These are phyloP conservation scores for Emydoidea blandingii DNA, from an alignment of 2,797 vertebrate species.

Conservation along the genomic window DNA sequence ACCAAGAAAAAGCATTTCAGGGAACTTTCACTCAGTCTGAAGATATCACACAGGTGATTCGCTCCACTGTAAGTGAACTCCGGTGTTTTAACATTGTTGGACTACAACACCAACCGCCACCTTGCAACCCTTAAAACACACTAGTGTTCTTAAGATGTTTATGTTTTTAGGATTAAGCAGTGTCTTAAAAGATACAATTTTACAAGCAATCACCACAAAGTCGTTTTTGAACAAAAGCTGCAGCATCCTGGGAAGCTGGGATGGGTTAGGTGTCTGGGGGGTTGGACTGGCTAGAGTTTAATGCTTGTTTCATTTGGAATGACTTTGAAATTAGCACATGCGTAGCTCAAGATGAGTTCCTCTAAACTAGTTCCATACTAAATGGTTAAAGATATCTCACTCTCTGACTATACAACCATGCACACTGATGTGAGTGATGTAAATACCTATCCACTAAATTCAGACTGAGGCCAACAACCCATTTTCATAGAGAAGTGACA, in stretches of 20 bases:
- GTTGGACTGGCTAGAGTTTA: background rate
- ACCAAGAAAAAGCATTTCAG: background rate
- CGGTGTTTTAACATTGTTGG: background rate
- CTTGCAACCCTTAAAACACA: background rate
- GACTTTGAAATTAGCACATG: background rate
- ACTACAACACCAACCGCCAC: background rate
- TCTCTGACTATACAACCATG: background rate
- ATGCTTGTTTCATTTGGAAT: background rate
- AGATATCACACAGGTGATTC: background rate
- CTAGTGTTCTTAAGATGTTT: background rate
- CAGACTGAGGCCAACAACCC: background rate
- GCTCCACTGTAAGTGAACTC: background rate
- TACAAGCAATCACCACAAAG: background rate
- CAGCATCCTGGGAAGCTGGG: background rate
- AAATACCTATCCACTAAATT: background rate
- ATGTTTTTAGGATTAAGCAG: background rate
- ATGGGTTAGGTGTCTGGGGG: background rate
- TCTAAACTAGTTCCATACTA: background rate
- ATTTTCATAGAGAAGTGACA: background rate
- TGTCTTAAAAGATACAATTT: background rate
- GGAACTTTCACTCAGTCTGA: background rate
- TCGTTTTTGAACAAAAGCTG: background rate
- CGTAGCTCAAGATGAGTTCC: background rate
- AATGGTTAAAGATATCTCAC: slow-evolving; percentile 7
- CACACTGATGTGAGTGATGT: background rate